phyloP scores from a whole-genome alignment of 2,888 invertebrate species.

The Clanis bilineata region DNA sequence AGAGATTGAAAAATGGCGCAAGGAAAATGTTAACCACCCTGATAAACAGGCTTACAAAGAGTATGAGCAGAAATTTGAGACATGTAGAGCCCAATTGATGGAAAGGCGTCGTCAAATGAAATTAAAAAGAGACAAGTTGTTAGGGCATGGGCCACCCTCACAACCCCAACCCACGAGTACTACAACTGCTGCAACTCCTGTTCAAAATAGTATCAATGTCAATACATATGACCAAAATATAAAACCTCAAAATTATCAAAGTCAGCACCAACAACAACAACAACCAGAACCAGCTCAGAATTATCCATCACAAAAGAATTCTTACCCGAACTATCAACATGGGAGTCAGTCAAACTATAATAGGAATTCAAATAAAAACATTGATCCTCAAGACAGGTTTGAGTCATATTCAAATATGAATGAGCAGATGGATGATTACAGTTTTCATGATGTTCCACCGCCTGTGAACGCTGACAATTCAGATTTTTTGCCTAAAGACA shows the following conservation, averaged over 20 bases:
- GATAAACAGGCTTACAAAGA: conserved; percentile 92
- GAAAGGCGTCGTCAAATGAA: conserved; percentile 92
- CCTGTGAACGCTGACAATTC: conserved; percentile 35
- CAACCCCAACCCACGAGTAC: conserved; percentile 33
- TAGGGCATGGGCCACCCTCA: conserved; percentile 42
- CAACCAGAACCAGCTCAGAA: no score
- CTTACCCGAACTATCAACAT: conserved; percentile 39
- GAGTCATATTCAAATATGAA: conserved; percentile 46
- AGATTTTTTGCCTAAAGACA: conserved; percentile 56
- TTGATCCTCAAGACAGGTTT: conserved; percentile 50
- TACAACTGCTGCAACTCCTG: conserved; percentile 41
- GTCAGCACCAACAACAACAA: conserved; percentile 27
- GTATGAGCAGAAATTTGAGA: conserved; percentile 94
- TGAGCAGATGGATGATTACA: conserved; percentile 30
- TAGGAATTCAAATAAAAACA: conserved; percentile 41
- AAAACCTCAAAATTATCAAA: conserved; percentile 32
- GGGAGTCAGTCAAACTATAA: conserved; percentile 37
- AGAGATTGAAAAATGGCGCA: conserved; percentile 95
- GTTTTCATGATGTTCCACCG: conserved; percentile 26
- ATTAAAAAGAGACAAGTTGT: conserved; percentile 77
- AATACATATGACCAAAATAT: conserved; percentile 31
- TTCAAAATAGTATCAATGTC: conserved; percentile 31
- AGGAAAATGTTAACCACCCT: conserved; percentile 95
- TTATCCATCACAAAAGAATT: conserved; percentile 34
- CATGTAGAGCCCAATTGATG: conserved; percentile 89